Evolutionary conservation across 2,888 invertebrate genomes (phyloP).

Genomic region (Slavum lentiscoides): DNA sequence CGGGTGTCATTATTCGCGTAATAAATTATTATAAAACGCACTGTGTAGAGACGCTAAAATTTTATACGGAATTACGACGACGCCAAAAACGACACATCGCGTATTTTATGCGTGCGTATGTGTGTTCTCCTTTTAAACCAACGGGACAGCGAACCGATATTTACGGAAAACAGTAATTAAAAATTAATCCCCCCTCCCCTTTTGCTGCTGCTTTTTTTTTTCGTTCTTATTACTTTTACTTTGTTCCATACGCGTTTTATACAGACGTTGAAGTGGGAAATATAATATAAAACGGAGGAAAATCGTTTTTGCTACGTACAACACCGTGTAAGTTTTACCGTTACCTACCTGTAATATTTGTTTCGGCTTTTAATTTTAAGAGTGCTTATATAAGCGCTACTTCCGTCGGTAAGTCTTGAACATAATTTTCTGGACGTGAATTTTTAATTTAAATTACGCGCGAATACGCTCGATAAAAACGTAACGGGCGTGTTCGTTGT

Average conservation of each 20-base stretch:
- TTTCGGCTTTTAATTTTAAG: constrained; percentile 25
- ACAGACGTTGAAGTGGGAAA: neutral
- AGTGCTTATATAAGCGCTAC: neutral
- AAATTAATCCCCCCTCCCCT: constrained; percentile 27
- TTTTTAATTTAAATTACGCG: constrained; percentile 25
- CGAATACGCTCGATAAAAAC: constrained; percentile 32
- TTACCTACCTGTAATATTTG: neutral
- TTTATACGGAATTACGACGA: too few species aligned
- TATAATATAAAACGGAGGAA: neutral
- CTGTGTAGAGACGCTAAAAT: too few species aligned
- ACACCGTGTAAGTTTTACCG: neutral
- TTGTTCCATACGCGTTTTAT: constrained; percentile 14
- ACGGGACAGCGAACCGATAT: neutral
- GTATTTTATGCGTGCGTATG: neutral
- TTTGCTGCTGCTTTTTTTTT: constrained; percentile 12
- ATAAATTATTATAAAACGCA: too few species aligned
- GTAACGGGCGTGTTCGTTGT: neutral
- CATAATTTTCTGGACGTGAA: constrained; percentile 2
- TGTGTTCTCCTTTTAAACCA: neutral
- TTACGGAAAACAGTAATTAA: constrained; percentile 24
- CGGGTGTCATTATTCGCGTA: too few species aligned
- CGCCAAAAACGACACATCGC: too few species aligned
- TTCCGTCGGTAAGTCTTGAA: constrained; percentile 1
- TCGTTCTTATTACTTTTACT: constrained; percentile 25
- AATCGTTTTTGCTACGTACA: neutral